phyloP scores from a whole-genome alignment of 2,797 vertebrate species.

The Xerus rutilus region DNA sequence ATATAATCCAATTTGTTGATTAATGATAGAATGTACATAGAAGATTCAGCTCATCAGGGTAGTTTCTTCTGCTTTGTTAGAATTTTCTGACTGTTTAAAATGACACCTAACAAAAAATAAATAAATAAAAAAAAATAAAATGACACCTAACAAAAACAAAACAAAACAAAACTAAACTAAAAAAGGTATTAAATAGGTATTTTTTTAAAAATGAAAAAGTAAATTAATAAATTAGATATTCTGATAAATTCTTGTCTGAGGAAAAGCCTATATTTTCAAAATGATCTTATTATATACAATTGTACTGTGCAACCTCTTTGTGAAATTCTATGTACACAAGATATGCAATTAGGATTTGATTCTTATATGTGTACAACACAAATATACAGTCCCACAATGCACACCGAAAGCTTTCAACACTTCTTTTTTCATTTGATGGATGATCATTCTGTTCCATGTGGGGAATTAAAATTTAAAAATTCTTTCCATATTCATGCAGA shows the following conservation, averaged over 20 bases:
- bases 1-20: background rate
- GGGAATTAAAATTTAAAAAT: background rate
- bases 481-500: background rate
- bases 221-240: background rate
- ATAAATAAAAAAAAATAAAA: too few relatives aligned
- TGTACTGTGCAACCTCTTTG: background rate
- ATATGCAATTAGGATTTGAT: background rate
- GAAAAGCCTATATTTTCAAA: background rate
- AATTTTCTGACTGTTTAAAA: background rate
- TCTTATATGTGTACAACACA: background rate
- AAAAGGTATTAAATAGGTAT: background rate
- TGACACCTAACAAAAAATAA: background rate
- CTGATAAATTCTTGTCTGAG: background rate
- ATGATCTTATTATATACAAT: background rate
- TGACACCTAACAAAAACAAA: background rate
- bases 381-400: background rate
- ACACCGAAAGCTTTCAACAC: background rate
- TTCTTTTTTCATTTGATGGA: background rate
- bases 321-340: background rate
- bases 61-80: background rate
- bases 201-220: background rate
- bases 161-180: too few relatives aligned
- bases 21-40: background rate
- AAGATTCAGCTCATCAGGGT: background rate
- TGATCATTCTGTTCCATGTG: background rate